Percentiles rank a stretch among this genome's conserved stretches.
phyloP scores from a whole-genome alignment of 2,113 vertebrate genomes.

The Clarias batrachus region DNA sequence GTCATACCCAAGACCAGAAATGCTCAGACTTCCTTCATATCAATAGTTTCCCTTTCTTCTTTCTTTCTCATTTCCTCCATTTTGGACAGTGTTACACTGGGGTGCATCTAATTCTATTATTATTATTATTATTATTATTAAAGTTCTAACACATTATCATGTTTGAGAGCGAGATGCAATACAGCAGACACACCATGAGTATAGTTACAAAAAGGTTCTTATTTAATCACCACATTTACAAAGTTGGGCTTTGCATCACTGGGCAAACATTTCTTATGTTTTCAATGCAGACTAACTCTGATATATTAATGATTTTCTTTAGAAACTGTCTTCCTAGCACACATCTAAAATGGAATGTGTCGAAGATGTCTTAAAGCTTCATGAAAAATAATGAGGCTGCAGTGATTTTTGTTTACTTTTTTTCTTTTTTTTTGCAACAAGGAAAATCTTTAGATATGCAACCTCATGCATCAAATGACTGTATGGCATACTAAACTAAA shows the following conservation, averaged over 20 bases:
- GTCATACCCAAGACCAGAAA: not conserved
- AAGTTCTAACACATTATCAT: not conserved
- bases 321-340: slow-evolving; percentile 39
- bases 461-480: slow-evolving; percentile 37
- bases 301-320: slow-evolving; percentile 33
- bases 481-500: slow-evolving; percentile 46
- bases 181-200: slow-evolving; percentile 27
- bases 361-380: slow-evolving; percentile 34
- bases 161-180: not conserved
- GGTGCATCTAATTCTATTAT: not conserved
- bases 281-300: slow-evolving; percentile 11
- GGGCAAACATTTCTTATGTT: slow-evolving; percentile 40
- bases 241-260: slow-evolving; percentile 42
- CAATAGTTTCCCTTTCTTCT: not conserved
- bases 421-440: slow-evolving; percentile 6
- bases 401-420: not conserved
- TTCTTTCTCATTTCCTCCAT: not conserved
- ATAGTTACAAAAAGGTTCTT: slow-evolving; percentile 48
- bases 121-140: not conserved
- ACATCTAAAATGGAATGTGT: slow-evolving; percentile 47
- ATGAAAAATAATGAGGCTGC: slow-evolving; percentile 35
- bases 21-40: no score
- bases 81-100: not conserved
- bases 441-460: slow-evolving; percentile 28
- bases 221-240: slow-evolving; percentile 62